Evolutionary conservation across 2,888 invertebrate genomes (phyloP).

Genomic region (Pteria penguin): DNA sequence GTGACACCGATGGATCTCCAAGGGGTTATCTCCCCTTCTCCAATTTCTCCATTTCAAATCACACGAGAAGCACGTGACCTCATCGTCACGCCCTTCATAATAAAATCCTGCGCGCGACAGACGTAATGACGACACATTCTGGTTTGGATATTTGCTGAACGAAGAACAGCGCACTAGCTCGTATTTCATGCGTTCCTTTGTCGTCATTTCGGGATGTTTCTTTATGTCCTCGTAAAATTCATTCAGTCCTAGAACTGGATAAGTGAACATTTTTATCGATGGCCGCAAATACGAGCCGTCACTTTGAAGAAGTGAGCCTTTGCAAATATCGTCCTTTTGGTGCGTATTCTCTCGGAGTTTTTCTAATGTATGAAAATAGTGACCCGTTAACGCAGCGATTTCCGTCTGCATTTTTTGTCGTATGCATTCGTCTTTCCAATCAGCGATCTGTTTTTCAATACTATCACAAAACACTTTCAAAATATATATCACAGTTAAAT

Average conservation of each 20-base stretch:
- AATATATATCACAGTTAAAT: too few relatives aligned
- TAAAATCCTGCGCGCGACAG: slow-evolving; percentile 31
- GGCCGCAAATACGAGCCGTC: too few relatives aligned
- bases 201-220: slow-evolving; percentile 11
- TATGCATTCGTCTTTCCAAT: too few relatives aligned
- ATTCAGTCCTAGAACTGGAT: background rate
- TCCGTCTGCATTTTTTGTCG: too few relatives aligned
- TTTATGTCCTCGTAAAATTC: slow-evolving; percentile 2
- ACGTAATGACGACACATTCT: background rate
- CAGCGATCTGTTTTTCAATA: too few relatives aligned
- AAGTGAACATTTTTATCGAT: too few relatives aligned
- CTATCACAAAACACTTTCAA: too few relatives aligned
- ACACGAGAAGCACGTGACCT: slow-evolving; percentile 22
- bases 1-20: slow-evolving; percentile 9
- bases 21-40: slow-evolving; percentile 14
- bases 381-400: too few relatives aligned
- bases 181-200: slow-evolving; percentile 4
- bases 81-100: slow-evolving; percentile 17
- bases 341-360: too few relatives aligned
- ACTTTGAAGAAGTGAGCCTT: too few relatives aligned
- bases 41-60: slow-evolving; percentile 3
- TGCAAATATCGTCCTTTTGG: too few relatives aligned
- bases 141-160: slow-evolving; percentile 8
- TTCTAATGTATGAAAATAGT: too few relatives aligned
- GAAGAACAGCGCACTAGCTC: slow-evolving; percentile 10